Base-by-base conservation (phyloP, 2,113 vertebrate species). In the Lanius collurio region DNA sequence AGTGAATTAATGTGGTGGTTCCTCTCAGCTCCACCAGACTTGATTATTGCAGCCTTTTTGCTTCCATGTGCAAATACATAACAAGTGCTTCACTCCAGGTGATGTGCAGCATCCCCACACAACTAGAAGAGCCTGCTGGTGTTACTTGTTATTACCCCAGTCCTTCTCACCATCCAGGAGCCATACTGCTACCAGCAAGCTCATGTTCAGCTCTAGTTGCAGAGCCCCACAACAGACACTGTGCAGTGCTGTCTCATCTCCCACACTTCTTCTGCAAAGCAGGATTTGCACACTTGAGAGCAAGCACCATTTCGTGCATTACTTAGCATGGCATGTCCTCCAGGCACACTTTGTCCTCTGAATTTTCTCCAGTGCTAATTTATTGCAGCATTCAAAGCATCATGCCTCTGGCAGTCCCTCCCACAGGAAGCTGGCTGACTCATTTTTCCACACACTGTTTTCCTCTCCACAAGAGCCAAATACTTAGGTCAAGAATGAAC, bases 321-420 rank as follows among this genome's bases (percentile, higher is more conserved):
- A 8, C 53, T 91, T 87, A 64, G 93, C 53, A 27, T 37, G 52
- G 65, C 1, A 1, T 83, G 90, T 96, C 93, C 94, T 96, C 91
- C 90, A 88, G 84, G 91, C 93, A 96, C 87, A 80, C 85, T 95
- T 86, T 95, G 95, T 95, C 91, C 95, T 95, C 91, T 33, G 50
- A 95, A 77, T 91, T 94, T 88, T 96, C 93, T 91, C 90, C 82
- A 93, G 82, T 65, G 52, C 59, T 93, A 91, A 95, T 91, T 95
- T 90, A 95, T 93, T 93, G 75, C 85, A 93, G 91, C 78, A 76
- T 85, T 89, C 47, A 77, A 95, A 95, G 90, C 78, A 74, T 44
- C 30, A 2, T 67, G 89, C 94, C 90, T 84, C 89, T 3, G 1
- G 93, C 93, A 79, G 71, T 90, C 95, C 87, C 92, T 95, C 93